Conservation (phyloP, 1,140 invertebrate genomes). For the Cyphomyrmex costatus region DNA sequence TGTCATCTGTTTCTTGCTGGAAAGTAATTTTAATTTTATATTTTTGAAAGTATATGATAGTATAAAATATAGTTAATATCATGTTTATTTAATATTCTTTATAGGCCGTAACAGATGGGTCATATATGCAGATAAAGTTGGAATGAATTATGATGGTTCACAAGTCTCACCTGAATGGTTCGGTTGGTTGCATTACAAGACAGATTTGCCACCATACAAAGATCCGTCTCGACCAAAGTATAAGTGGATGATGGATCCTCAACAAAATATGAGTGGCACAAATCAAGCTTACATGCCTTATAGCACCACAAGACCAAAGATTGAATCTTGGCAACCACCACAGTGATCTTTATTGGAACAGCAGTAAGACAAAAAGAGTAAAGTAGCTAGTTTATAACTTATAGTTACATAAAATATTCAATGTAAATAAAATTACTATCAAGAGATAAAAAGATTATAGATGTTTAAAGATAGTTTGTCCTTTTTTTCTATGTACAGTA, state of each 20-base stretch:
- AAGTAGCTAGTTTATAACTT: slow-evolving; percentile 26
- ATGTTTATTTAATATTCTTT: slow-evolving; percentile 62
- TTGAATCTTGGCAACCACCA: slow-evolving; percentile 93
- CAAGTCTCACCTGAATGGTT: slow-evolving; percentile 97
- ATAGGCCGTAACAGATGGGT: slow-evolving; percentile 97
- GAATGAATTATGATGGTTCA: slow-evolving; percentile 97
- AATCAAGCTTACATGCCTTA: slow-evolving; percentile 95
- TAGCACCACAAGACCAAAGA: slow-evolving; percentile 94
- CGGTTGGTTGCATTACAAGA: slow-evolving; percentile 95
- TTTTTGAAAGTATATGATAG: not conserved
- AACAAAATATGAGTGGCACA: slow-evolving; percentile 94
- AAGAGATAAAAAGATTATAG: not conserved
- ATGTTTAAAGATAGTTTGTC: not conserved
- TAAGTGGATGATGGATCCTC: slow-evolving; percentile 95
- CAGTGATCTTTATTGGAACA: slow-evolving; percentile 33
- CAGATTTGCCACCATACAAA: slow-evolving; percentile 87
- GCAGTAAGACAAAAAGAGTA: not conserved
- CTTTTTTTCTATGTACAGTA: not conserved
- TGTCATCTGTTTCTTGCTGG: too few species aligned
- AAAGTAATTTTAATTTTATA: not conserved
- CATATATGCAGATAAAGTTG: slow-evolving; percentile 92
- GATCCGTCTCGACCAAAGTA: slow-evolving; percentile 92
- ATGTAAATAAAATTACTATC: slow-evolving; percentile 41
- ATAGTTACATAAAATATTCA: slow-evolving; percentile 37
- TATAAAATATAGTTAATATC: slow-evolving; percentile 3